Percentiles rank a stretch among this genome's conserved stretches.
Conservation (phyloP, 2,113 vertebrate genomes). For the Dolichotis patagonum region DNA sequence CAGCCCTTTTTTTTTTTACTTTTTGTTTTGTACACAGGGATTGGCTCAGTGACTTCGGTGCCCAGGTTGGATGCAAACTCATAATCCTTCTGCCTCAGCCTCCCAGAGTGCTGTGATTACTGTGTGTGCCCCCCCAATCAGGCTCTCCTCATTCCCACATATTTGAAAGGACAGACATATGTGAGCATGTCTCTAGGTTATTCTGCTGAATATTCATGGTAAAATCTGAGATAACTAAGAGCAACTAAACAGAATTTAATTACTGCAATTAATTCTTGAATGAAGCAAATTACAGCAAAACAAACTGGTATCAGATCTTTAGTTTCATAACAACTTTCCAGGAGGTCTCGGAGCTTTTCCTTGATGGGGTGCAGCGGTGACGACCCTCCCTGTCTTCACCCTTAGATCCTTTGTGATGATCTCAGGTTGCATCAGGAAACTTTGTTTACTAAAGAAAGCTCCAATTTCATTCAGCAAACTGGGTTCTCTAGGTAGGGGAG, state of each 20-base stretch:
- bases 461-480: neutral
- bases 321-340: neutral
- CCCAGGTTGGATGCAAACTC: neutral
- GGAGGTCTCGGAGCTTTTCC: neutral
- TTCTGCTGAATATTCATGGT: slow-evolving; percentile 13
- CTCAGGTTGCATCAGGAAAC: neutral
- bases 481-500: neutral
- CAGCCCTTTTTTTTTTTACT: neutral
- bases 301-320: neutral
- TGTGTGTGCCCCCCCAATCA: neutral
- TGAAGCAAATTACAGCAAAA: neutral
- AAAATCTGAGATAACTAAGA: slow-evolving; percentile 17
- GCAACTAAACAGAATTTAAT: neutral
- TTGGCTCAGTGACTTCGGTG: neutral
- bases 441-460: neutral
- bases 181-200: neutral
- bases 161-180: neutral
- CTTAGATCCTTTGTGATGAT: neutral
- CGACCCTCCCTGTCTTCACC: neutral
- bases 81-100: neutral
- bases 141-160: neutral
- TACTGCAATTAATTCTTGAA: slow-evolving; percentile 23
- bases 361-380: neutral
- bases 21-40: neutral
- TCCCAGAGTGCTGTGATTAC: neutral